Percentiles rank a stretch among this genome's conserved stretches.
Conservation (phyloP, 2,888 invertebrate species). For the Drepana falcataria region DNA sequence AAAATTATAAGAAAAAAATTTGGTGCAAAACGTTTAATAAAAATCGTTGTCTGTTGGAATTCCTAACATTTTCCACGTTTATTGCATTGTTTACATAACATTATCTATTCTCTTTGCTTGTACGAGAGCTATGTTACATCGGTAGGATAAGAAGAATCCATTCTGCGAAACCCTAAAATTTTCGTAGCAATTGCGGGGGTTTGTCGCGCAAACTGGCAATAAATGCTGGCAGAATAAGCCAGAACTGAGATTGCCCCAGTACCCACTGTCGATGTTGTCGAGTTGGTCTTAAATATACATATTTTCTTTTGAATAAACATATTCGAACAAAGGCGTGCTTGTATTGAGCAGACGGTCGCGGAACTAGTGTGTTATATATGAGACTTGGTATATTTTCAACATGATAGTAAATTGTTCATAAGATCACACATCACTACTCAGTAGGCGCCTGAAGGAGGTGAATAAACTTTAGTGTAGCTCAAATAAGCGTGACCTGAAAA, state of each 20-base stretch:
- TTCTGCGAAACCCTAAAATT: constrained; percentile 49
- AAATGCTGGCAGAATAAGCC: constrained; percentile 47
- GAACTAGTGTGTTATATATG: background rate
- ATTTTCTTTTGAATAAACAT: constrained; percentile 17
- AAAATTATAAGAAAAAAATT: background rate
- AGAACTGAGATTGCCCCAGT: constrained; percentile 36
- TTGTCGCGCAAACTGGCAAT: constrained; percentile 50
- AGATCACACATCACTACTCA: no score
- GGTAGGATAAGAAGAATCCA: constrained; percentile 50
- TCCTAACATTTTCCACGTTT: constrained; percentile 38
- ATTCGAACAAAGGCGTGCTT: constrained; percentile 3
- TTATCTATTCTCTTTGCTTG: constrained; percentile 41
- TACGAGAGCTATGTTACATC: constrained; percentile 32
- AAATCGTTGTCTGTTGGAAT: constrained; percentile 12
- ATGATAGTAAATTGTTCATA: no score
- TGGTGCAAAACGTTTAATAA: constrained; percentile 10
- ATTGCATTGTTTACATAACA: constrained; percentile 40
- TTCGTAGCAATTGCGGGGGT: constrained; percentile 49
- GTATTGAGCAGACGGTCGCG: background rate
- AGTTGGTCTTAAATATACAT: constrained; percentile 21
- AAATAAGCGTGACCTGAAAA: no score
- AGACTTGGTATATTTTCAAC: background rate
- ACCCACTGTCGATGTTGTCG: constrained; percentile 38
- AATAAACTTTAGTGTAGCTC: no score
- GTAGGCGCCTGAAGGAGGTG: no score